A percentile compares a stretch with the other conserved stretches of the same genome.
phyloP scores from a whole-genome alignment of 1,140 invertebrate genomes.

The Adelges cooleyi region DNA sequence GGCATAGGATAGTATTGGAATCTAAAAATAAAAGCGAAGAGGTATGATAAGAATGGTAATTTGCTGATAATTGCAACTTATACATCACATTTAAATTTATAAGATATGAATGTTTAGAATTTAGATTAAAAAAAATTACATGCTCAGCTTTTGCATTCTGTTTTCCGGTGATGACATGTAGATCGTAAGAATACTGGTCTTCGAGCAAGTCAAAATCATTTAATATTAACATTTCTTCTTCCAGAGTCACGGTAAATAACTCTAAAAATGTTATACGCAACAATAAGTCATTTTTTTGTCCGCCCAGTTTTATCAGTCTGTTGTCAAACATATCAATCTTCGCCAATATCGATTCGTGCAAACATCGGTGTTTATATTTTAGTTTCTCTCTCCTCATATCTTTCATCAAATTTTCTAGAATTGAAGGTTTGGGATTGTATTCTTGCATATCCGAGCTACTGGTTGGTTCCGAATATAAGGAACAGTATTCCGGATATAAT shows the following conservation, averaged over 20 bases:
- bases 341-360: not conserved
- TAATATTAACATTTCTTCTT: conserved; percentile 7
- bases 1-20: too few species aligned
- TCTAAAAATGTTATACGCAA: not conserved
- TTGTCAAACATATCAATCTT: conserved; percentile 8
- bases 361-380: not conserved
- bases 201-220: conserved; percentile 13
- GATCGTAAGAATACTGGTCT: not conserved
- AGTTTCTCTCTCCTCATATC: not conserved
- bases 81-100: too few species aligned
- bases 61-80: too few species aligned
- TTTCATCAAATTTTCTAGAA: not conserved
- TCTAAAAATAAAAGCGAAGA: too few species aligned
- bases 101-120: too few species aligned
- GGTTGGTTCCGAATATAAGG: not conserved
- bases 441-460: not conserved
- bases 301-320: not conserved
- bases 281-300: not conserved
- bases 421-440: not conserved
- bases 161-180: not conserved
- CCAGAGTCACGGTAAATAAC: not conserved
- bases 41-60: too few species aligned
- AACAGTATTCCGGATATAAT: not conserved
- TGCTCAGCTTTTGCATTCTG: too few species aligned
- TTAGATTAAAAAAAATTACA: too few species aligned